A percentile compares a stretch with the other conserved stretches of the same genome.
These are phyloP conservation scores for Apis florea DNA, from an alignment of 1,140 invertebrate genomes.

Conservation along the genomic window DNA sequence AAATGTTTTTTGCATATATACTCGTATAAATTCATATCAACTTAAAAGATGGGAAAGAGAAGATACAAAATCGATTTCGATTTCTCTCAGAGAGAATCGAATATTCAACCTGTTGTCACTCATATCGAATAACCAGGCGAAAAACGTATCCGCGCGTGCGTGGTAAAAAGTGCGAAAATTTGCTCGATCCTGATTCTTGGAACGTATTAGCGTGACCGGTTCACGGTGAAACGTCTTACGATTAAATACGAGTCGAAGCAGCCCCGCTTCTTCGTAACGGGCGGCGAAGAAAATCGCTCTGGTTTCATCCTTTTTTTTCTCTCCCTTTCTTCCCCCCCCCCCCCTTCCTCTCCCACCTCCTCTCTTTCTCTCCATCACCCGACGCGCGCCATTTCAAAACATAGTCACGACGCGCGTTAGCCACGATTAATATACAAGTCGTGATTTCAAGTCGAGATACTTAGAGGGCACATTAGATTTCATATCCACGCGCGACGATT, in stretches of 20 bases:
- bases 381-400: not conserved
- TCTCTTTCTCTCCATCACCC: not conserved
- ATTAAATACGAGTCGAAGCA: constrained; percentile 35
- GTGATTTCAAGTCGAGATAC: constrained; percentile 33
- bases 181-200: constrained; percentile 10
- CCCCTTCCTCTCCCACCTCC: not conserved
- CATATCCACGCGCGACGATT: constrained; percentile 40
- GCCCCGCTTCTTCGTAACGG: constrained; percentile 18
- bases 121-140: not conserved
- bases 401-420: constrained; percentile 7
- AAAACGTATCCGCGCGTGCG: not conserved
- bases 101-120: constrained; percentile 3
- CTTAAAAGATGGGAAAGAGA: no score
- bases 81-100: not conserved
- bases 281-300: constrained; percentile 37
- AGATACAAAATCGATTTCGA: not conserved
- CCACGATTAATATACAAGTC: constrained; percentile 42
- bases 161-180: constrained; percentile 30
- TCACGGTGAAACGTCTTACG: constrained; percentile 44
- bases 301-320: constrained; percentile 3
- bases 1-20: no score
- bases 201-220: constrained; percentile 43
- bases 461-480: constrained; percentile 45
- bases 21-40: no score
- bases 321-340: not conserved